Base-by-base conservation (phyloP, 2,888 invertebrate genomes). In the Parasteatoda lunata region DNA sequence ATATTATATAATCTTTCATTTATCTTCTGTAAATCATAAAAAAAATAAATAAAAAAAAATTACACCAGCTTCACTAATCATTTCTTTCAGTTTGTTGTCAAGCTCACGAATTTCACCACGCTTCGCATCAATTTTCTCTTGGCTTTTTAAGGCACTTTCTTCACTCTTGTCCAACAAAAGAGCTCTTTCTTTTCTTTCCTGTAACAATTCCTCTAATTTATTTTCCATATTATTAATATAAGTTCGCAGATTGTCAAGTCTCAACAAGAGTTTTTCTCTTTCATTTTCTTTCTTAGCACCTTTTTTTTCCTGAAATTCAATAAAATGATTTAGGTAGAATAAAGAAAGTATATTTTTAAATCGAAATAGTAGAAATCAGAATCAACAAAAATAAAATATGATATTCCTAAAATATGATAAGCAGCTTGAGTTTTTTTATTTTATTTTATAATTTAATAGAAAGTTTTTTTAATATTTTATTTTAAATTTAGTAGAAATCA, bases 281-380 rank as follows among this genome's bases (percentile, higher is more conserved):
- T 85, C 85, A 76, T 77, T 65, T 49, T 85, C 85, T 54, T 80
- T 86, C 45, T 77, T 70, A n/a, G 85, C 76, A 9, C 85, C 80
- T 68, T 80, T 80, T 3, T 86, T 76, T 59, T 77, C 80, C 85
- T 86, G 9, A 3, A 4, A 49, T 54, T 45, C 45, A 5, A 30
- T 15, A 30, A 4, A 15, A 45, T 48, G 13, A 68, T n/a, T 5
- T 30, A 30, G 30, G 30, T 30, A 30, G 30, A 30, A 30, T 1
- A 30, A 30, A 2, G 30, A 30, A 30, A 30, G 30, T 30, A 30
- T 30, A 30, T 3, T 59, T 13, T 59, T 59, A n/a, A 11, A 5
- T 59, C 6, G 64, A 59, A 13, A 59, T 59, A 13, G 0, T 5
- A 59, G 11, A 59, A 59, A 59, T 59, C 11, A n/a, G n/a, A 59